A percentile compares a stretch with the other conserved stretches of the same genome.
phyloP scores from a whole-genome alignment of 2,888 invertebrate genomes.

The Hirtodrosophila duncani region DNA sequence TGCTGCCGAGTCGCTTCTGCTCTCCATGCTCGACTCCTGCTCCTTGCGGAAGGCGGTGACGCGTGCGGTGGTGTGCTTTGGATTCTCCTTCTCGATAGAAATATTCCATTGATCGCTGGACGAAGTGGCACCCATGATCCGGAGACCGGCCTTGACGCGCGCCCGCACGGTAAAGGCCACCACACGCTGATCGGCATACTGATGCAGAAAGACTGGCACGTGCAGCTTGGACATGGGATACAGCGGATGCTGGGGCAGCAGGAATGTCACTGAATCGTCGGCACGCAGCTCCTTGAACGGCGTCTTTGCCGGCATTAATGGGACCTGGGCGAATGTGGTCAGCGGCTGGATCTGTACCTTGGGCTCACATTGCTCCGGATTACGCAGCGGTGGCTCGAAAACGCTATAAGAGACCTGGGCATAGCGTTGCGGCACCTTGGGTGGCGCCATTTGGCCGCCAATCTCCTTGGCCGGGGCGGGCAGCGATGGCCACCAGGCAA shows the following conservation, averaged over 20 bases:
- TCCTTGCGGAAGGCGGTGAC: constrained; percentile 89
- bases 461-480: constrained; percentile 82
- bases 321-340: constrained; percentile 83
- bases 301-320: constrained; percentile 87
- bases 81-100: constrained; percentile 88
- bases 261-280: constrained; percentile 89
- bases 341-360: constrained; percentile 85
- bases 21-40: constrained; percentile 37
- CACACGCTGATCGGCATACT: constrained; percentile 83
- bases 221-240: constrained; percentile 94
- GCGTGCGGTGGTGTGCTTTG: constrained; percentile 91
- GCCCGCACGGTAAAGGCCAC: constrained; percentile 93
- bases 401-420: constrained; percentile 92
- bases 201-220: constrained; percentile 91
- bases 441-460: constrained; percentile 80
- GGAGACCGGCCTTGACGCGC: constrained; percentile 91
- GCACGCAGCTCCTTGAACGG: constrained; percentile 91
- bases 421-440: constrained; percentile 85
- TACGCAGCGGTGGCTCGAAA: constrained; percentile 87
- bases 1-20: constrained; percentile 17
- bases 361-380: constrained; percentile 85
- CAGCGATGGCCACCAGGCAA: constrained; percentile 93
- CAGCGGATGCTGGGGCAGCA: constrained; percentile 91
- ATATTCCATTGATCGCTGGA: constrained; percentile 90
- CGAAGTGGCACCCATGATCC: constrained; percentile 90